Percentiles rank a stretch among this genome's conserved stretches.
Evolutionary conservation across 2,113 vertebrate species (phyloP).

Genomic region (Macroglossus sobrinus): DNA sequence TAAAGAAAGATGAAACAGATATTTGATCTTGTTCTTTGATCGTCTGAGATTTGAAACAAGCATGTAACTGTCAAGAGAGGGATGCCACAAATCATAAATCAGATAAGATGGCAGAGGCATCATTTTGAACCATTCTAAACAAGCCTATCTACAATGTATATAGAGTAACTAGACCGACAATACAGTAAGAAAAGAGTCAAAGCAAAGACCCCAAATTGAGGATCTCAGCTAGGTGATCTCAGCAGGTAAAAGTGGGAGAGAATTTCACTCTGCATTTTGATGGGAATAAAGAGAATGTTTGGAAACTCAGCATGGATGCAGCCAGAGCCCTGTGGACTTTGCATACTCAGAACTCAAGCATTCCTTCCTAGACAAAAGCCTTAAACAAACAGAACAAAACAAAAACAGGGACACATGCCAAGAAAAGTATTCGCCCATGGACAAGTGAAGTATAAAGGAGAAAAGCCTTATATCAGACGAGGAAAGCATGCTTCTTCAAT

Average conservation of each 20-base stretch:
- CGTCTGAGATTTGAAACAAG: background rate
- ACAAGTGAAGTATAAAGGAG: background rate
- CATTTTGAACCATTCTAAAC: background rate
- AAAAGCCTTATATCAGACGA: background rate
- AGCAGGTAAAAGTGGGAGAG: background rate
- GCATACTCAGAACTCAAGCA: background rate
- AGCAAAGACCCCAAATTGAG: background rate
- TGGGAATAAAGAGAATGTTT: background rate
- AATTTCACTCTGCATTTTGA: background rate
- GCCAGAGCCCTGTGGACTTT: background rate
- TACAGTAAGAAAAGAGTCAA: background rate
- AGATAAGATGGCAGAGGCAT: rapidly evolving
- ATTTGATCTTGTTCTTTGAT: background rate
- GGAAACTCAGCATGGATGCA: background rate
- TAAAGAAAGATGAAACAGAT: background rate
- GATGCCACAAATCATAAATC: background rate
- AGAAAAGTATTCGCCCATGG: too few relatives aligned
- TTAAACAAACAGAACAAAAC: background rate
- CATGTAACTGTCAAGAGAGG: background rate
- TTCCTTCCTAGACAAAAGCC: background rate
- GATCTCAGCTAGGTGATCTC: background rate
- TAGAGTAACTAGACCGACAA: too few relatives aligned
- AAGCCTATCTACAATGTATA: background rate
- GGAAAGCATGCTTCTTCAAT: background rate
- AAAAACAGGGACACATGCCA: background rate